Evolutionary conservation across 2,113 vertebrate species (phyloP).

Genomic region (Cynopterus brachyotis): DNA sequence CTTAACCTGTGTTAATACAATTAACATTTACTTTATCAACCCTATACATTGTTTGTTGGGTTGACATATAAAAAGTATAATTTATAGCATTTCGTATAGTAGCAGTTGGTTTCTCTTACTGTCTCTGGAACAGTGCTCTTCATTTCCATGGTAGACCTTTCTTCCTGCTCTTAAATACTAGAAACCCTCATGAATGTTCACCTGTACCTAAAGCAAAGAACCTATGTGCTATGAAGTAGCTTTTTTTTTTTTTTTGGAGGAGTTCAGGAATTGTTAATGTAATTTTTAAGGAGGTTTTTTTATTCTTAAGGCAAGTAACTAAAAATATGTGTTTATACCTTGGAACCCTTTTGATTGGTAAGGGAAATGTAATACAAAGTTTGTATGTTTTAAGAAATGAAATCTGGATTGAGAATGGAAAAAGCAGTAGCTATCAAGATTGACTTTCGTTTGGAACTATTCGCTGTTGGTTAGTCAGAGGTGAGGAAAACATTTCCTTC

Average conservation of each 20-base stretch:
- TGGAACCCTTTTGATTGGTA: background rate
- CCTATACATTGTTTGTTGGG: background rate
- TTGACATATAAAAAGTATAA: conserved; percentile 5
- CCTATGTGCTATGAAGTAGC: background rate
- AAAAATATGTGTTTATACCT: background rate
- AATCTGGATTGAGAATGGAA: background rate
- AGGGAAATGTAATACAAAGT: background rate
- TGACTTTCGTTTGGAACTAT: conserved; percentile 27
- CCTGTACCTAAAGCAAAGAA: background rate
- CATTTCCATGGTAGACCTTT: background rate
- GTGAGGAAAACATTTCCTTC: background rate
- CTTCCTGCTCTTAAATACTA: background rate
- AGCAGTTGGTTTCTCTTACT: background rate
- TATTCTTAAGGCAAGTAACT: background rate
- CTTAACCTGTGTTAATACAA: background rate
- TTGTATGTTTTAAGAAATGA: conserved; percentile 46
- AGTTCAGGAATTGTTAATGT: conserved; percentile 1
- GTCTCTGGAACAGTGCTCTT: background rate
- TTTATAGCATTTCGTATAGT: conserved; percentile 1
- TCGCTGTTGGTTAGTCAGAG: conserved; percentile 42
- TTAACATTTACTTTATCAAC: conserved; percentile 1
- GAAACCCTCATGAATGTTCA: background rate
- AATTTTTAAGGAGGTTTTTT: conserved; percentile 29
- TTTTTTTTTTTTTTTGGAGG: background rate
- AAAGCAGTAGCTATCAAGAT: background rate